A percentile compares a stretch with the other conserved stretches of the same genome.
These are phyloP conservation scores for Eleutherodactylus coqui DNA, from an alignment of 2,797 vertebrate genomes.

Conservation along the genomic window DNA sequence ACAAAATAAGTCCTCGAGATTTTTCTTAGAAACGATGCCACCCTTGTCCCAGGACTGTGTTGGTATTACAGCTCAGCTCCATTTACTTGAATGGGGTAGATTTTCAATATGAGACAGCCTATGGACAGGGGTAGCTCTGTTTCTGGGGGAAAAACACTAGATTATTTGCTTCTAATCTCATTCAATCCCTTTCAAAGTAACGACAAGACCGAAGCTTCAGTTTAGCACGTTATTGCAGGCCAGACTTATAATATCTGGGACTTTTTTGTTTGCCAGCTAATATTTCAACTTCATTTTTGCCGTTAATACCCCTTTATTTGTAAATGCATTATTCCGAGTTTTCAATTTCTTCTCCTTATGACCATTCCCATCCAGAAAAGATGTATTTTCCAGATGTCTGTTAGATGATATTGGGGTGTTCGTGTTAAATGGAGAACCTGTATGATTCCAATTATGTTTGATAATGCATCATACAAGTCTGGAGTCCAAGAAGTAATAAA, in stretches of 20 bases:
- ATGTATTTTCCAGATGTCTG: constrained; percentile 63
- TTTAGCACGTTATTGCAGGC: not conserved
- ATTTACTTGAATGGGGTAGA: too few species aligned
- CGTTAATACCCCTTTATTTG: constrained; percentile 21
- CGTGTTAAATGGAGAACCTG: constrained; percentile 39
- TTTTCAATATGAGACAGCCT: not conserved
- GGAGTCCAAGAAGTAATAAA: constrained; percentile 55
- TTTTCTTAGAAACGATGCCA: not conserved
- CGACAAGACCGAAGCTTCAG: not conserved
- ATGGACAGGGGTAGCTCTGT: not conserved
- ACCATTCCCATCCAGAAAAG: constrained; percentile 26
- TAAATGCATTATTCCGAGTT: constrained; percentile 36
- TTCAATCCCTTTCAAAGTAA: not conserved
- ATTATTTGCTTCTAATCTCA: not conserved
- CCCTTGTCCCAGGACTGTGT: not conserved
- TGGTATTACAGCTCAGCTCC: not conserved
- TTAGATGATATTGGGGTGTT: constrained; percentile 53
- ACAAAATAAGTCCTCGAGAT: too few species aligned
- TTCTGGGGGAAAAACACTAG: not conserved
- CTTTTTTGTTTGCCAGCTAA: not conserved
- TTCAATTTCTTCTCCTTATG: constrained; percentile 45
- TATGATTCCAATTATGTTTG: constrained; percentile 60
- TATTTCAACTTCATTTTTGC: constrained; percentile 29
- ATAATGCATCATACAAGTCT: constrained; percentile 47
- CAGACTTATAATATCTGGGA: not conserved